phyloP scores from a whole-genome alignment of 2,888 invertebrate species.

The Phorcus lineatus region DNA sequence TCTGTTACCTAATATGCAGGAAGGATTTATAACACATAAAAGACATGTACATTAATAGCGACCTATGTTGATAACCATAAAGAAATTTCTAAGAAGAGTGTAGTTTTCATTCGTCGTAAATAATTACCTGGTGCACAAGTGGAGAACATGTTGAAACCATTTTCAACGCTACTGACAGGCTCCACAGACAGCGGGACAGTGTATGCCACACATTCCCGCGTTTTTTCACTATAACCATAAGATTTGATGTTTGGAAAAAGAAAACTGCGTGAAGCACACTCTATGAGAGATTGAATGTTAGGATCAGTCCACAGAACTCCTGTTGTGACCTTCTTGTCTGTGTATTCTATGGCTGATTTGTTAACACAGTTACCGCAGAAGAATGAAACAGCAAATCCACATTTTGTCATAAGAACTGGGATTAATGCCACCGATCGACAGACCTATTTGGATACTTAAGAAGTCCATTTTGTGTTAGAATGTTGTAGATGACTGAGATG shows the following conservation, averaged over 20 bases:
- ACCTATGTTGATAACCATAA: too few relatives aligned
- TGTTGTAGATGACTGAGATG: background rate
- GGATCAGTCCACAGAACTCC: background rate
- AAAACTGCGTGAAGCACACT: background rate
- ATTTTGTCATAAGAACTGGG: too few relatives aligned
- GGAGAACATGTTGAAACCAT: background rate
- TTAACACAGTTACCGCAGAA: background rate
- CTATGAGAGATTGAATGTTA: background rate
- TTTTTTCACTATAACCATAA: background rate
- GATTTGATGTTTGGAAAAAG: background rate
- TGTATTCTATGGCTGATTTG: background rate
- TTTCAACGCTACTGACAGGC: background rate
- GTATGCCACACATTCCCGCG: background rate
- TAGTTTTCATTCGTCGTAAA: too few relatives aligned
- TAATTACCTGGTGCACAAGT: background rate
- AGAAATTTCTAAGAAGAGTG: too few relatives aligned
- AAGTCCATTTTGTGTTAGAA: background rate
- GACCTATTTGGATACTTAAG: background rate
- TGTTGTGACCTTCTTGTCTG: background rate
- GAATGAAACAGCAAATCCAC: background rate
- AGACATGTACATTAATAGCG: too few relatives aligned
- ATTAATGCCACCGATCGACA: background rate
- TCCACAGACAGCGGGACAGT: background rate
- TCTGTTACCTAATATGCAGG: too few relatives aligned
- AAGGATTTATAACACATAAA: too few relatives aligned